Percentiles rank a stretch among this genome's conserved stretches.
phyloP scores from a whole-genome alignment of 2,113 vertebrate species.

The Sprattus sprattus region DNA sequence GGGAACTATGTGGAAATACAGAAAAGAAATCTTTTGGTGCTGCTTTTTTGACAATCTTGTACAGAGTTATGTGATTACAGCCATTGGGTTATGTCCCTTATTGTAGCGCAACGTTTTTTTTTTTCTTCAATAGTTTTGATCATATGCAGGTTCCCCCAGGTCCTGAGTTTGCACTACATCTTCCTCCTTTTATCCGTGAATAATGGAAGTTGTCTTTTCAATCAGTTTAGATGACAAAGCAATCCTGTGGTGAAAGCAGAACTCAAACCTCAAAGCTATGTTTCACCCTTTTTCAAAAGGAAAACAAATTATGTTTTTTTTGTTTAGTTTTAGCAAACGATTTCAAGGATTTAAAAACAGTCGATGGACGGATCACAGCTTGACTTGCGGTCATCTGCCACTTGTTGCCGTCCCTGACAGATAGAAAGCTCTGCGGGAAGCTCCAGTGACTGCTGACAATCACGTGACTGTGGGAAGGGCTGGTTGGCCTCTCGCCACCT shows the following conservation, averaged over 20 bases:
- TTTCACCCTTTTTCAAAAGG: not conserved
- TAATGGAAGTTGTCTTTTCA: not conserved
- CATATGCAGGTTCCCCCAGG: slow-evolving; percentile 63
- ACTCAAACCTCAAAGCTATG: not conserved
- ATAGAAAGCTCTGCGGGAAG: not conserved
- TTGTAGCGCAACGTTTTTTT: slow-evolving; percentile 55
- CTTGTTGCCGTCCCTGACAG: not conserved
- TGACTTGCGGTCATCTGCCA: not conserved
- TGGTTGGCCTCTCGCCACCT: not conserved
- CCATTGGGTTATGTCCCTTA: slow-evolving; percentile 53
- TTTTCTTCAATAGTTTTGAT: slow-evolving; percentile 28
- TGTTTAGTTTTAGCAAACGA: not conserved
- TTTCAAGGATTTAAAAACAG: not conserved
- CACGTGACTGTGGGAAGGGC: not conserved
- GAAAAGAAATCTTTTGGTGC: slow-evolving; percentile 72
- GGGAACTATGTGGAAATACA: slow-evolving; percentile 39
- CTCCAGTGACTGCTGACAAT: not conserved
- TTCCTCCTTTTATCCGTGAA: slow-evolving; percentile 21
- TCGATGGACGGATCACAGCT: not conserved
- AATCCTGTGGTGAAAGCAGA: slow-evolving; percentile 40
- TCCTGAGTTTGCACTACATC: slow-evolving; percentile 71
- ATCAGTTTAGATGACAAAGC: slow-evolving; percentile 36
- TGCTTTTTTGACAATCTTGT: slow-evolving; percentile 94
- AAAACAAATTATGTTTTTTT: no score
- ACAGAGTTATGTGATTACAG: slow-evolving; percentile 59